Base-by-base conservation (phyloP, 2,113 vertebrate species). In the Sporophila hypoxantha region DNA sequence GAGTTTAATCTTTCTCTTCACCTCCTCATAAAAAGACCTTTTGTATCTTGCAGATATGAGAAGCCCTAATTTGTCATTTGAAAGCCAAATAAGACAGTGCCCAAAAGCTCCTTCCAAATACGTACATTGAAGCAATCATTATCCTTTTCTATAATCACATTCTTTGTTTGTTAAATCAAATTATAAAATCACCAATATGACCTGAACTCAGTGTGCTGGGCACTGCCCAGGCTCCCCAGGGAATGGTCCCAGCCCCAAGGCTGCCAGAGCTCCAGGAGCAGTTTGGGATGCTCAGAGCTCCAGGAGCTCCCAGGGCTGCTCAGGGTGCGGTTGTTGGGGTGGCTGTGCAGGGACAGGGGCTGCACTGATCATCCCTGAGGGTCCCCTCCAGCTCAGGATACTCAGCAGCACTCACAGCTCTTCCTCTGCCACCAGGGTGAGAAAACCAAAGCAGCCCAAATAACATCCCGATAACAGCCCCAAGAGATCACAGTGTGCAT, bases 331-430 rank as follows among this genome's bases (percentile, higher is more conserved):
- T 9, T 85, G 10, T 25, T 76, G 47, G 64, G 82, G 55, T 8
- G 16, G 10, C n/a, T 61, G n/a, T 0, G 39, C 82, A 85, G 39
- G 55, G 46, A 0, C 46, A 29, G 46, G 61, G 23, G 18, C 1
- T 37, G 55, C 0, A 0, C 0, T 17, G 6, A 32, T 17, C 5
- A 30, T 61, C 39, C 61, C 4, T 12, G 39, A 0, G 64, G 47
- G 6, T 17, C 18, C 62, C 8, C 39, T 3, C 73, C 18, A 15
- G 1, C n/a, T 61, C n/a, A 39, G 55, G 12, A n/a, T 12, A 46
- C 32, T 26, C n/a, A n/a, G 64, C 6, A 82, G 37, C 30, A 52
- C 52, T 30, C 41, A 14, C 44, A 57, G 52, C 26, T 66, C 11
- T 9, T 26, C 27, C 68, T 22, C 9, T 25, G 44, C 41, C 34